Conservation (phyloP, 2,797 vertebrate species). For the Parauchenoglanis punctatus region DNA sequence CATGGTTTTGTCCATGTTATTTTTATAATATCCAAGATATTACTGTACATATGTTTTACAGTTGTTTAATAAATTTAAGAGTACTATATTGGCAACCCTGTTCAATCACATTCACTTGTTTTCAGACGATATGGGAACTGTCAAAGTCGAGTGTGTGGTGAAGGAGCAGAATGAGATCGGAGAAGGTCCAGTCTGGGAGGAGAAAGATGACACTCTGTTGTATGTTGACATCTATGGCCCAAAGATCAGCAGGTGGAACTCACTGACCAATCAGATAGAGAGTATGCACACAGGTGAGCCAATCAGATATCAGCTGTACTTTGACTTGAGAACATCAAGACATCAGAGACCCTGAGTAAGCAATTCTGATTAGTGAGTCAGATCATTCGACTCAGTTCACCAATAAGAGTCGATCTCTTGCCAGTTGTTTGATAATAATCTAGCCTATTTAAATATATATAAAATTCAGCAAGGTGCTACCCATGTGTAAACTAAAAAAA, state of each 20-base stretch:
- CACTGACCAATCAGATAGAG: slow-evolving; percentile 68
- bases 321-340: neutral
- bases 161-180: slow-evolving; percentile 73
- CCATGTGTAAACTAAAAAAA: neutral
- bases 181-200: slow-evolving; percentile 93
- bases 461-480: neutral
- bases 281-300: slow-evolving; percentile 79
- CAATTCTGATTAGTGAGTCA: neutral
- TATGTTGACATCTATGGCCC: slow-evolving; percentile 84
- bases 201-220: slow-evolving; percentile 78
- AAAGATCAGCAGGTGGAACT: slow-evolving; percentile 84
- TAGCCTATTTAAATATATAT: neutral
- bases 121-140: slow-evolving; percentile 75
- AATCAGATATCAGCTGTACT: slow-evolving; percentile 16
- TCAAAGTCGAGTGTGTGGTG: slow-evolving; percentile 81
- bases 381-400: neutral
- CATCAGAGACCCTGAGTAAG: neutral
- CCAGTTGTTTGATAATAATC: neutral
- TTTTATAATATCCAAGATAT: neutral
- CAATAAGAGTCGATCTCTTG: neutral
- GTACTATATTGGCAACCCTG: neutral
- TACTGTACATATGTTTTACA: neutral
- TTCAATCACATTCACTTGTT: neutral
- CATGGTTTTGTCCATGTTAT: neutral
- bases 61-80: neutral